These are phyloP conservation scores for Callimorpha dominula DNA, from an alignment of 2,888 invertebrate genomes.

Conservation along the genomic window DNA sequence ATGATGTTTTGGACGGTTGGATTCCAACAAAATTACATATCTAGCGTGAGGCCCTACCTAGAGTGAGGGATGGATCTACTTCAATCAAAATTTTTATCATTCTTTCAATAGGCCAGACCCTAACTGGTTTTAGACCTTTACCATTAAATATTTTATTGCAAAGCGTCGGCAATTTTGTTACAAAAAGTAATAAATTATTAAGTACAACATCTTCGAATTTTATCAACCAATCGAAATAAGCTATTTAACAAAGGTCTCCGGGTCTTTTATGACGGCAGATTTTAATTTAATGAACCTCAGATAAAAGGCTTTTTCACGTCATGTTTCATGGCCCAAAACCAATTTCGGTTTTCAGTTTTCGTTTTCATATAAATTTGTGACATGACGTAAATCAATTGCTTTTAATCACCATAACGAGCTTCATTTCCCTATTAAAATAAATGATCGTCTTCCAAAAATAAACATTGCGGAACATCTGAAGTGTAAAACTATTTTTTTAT, in stretches of 20 bases:
- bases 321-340: conserved; percentile 53
- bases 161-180: conserved; percentile 14
- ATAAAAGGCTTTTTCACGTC: conserved; percentile 50
- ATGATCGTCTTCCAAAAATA: not conserved
- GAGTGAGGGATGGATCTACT: no score
- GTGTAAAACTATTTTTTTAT: no score
- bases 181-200: conserved; percentile 22
- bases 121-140: not conserved
- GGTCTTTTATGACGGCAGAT: conserved; percentile 35
- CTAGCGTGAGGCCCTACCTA: no score
- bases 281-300: conserved; percentile 52
- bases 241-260: conserved; percentile 11
- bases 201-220: conserved; percentile 31
- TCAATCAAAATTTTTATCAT: no score
- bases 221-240: conserved; percentile 33
- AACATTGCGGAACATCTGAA: no score
- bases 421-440: not conserved
- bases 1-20: no score
- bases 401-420: not conserved
- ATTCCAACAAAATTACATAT: not conserved
- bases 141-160: conserved; percentile 12
- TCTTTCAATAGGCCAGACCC: not conserved
- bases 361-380: conserved; percentile 14
- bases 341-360: conserved; percentile 55
- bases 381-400: not conserved